Evolutionary conservation across 2,113 vertebrate genomes (phyloP).

Genomic region (Mugil cephalus): DNA sequence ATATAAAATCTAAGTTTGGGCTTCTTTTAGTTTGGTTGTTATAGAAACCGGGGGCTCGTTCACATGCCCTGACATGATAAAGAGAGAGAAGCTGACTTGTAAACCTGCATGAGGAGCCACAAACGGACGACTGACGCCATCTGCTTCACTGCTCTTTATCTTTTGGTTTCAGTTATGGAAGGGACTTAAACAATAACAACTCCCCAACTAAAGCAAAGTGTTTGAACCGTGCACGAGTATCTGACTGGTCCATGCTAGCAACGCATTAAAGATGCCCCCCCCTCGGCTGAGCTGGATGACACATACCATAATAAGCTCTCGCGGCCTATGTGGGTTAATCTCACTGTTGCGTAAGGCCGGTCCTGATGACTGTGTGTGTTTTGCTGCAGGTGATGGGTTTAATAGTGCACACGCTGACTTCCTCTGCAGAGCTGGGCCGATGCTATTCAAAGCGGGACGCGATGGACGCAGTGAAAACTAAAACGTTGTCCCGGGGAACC

Average conservation of each 20-base stretch:
- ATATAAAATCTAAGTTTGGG: too few species aligned
- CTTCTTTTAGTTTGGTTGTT: too few species aligned
- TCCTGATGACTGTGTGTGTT: conserved; percentile 68
- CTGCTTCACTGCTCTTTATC: too few species aligned
- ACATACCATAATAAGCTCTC: conserved; percentile 66
- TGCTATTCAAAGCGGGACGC: conserved; percentile 18
- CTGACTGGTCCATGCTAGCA: not conserved
- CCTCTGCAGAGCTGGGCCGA: conserved; percentile 15
- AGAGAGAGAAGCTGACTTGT: too few species aligned
- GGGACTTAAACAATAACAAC: too few species aligned
- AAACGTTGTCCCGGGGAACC: not conserved
- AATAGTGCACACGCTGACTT: conserved; percentile 53
- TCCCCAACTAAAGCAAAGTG: not conserved
- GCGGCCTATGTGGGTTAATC: conserved; percentile 74
- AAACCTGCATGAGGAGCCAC: too few species aligned
- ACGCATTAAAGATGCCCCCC: conserved; percentile 25
- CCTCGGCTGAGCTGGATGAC: conserved; percentile 52
- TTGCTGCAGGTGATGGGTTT: conserved; percentile 70
- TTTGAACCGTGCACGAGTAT: not conserved
- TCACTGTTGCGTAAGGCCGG: conserved; percentile 65
- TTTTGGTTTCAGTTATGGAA: too few species aligned
- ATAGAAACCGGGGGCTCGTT: too few species aligned
- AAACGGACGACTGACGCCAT: too few species aligned
- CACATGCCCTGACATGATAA: too few species aligned
- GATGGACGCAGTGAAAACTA: conserved; percentile 1